Conservation (phyloP, 2,113 vertebrate genomes). For the Cebidichthys violaceus region DNA sequence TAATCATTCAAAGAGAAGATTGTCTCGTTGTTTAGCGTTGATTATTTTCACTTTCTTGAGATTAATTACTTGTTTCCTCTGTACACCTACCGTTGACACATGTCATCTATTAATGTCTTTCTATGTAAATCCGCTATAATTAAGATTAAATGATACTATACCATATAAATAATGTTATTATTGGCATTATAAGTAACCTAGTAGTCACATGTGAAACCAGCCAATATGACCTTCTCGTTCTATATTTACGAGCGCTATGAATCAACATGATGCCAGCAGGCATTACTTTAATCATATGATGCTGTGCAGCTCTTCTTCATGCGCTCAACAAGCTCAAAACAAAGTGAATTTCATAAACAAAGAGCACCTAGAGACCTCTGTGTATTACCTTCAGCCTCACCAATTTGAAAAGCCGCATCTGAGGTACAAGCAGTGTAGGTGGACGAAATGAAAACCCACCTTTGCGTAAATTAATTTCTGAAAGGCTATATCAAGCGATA, state of each 20-base stretch:
- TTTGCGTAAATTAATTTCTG: neutral
- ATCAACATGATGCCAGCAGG: neutral
- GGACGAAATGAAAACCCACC: neutral
- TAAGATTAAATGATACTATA: neutral
- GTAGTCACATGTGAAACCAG: neutral
- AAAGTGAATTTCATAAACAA: neutral
- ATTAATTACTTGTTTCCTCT: neutral
- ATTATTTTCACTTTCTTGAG: neutral
- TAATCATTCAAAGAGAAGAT: neutral
- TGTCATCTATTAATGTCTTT: neutral
- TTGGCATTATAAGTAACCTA: neutral
- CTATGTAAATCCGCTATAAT: neutral
- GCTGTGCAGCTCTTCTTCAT: conserved; percentile 8
- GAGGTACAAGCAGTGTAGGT: neutral
- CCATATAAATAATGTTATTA: neutral
- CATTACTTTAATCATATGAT: neutral
- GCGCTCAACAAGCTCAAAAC: neutral
- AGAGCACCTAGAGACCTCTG: neutral
- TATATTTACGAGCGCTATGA: neutral
- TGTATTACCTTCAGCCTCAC: neutral
- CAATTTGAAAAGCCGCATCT: neutral
- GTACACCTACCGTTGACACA: neutral
- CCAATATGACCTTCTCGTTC: neutral
- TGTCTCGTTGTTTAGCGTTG: neutral
- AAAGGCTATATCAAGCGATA: neutral